Conservation (phyloP, 1,140 invertebrate species). For the Sinella curviseta region DNA sequence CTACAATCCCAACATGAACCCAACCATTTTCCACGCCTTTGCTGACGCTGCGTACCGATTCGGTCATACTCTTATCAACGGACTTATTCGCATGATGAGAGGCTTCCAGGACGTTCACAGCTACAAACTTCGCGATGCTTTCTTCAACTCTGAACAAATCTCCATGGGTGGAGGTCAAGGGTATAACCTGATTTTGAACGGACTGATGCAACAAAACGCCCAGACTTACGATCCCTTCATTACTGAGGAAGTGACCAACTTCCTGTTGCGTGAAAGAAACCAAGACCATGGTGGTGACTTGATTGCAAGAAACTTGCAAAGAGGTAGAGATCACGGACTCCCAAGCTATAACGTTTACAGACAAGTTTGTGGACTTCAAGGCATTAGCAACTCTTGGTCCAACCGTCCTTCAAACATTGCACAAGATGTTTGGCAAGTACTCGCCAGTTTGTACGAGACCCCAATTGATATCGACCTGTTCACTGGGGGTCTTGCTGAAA, state of each 20-base stretch:
- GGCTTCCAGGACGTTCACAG: slow-evolving; percentile 50
- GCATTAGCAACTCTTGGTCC: slow-evolving; percentile 18
- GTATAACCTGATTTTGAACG: slow-evolving; percentile 25
- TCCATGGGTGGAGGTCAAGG: slow-evolving; percentile 21
- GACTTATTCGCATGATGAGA: slow-evolving; percentile 42
- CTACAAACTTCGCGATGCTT: slow-evolving; percentile 59
- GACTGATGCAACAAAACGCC: slow-evolving; percentile 29
- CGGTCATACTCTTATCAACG: slow-evolving; percentile 48
- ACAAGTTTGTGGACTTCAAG: slow-evolving; percentile 15
- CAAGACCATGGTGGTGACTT: slow-evolving; percentile 47
- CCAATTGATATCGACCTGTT: slow-evolving; percentile 60
- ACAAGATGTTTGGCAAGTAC: slow-evolving; percentile 50
- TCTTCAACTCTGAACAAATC: slow-evolving; percentile 61
- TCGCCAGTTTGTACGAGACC: slow-evolving; percentile 53
- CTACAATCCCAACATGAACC: slow-evolving; percentile 80
- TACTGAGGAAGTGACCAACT: slow-evolving; percentile 46
- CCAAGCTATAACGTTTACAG: slow-evolving; percentile 25
- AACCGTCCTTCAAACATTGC: slow-evolving; percentile 35
- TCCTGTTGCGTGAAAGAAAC: slow-evolving; percentile 31
- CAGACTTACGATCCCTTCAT: slow-evolving; percentile 45
- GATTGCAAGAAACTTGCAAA: slow-evolving; percentile 45
- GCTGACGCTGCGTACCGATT: slow-evolving; percentile 86
- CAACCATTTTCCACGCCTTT: slow-evolving; percentile 82
- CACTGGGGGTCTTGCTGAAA: slow-evolving; percentile 60
- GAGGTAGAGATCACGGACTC: slow-evolving; percentile 23